Percentiles rank a stretch among this genome's conserved stretches.
phyloP scores from a whole-genome alignment of 2,888 invertebrate species.

The Gnatocerus cornutus region DNA sequence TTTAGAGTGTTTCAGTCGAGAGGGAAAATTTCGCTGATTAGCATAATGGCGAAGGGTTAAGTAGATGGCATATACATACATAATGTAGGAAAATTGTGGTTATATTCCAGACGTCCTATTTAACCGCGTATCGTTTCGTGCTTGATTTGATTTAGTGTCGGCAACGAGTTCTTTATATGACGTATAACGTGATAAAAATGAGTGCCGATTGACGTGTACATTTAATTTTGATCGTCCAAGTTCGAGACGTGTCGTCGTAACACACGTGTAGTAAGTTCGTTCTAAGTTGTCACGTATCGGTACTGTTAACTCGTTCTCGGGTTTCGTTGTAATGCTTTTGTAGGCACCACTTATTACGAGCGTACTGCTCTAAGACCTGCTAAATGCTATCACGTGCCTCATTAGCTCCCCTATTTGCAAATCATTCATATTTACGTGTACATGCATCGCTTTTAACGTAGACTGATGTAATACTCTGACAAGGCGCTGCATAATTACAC shows the following conservation, averaged over 20 bases:
- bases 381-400: slow-evolving; percentile 51
- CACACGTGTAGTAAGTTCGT: slow-evolving; percentile 37
- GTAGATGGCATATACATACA: background rate
- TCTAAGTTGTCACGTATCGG: slow-evolving; percentile 48
- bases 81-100: background rate
- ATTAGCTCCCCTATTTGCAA: slow-evolving; percentile 50
- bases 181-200: slow-evolving; percentile 11
- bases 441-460: slow-evolving; percentile 46
- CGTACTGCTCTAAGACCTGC: slow-evolving; percentile 48
- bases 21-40: background rate
- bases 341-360: slow-evolving; percentile 39
- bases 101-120: background rate
- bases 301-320: slow-evolving; percentile 45
- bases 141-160: background rate
- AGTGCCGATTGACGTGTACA: slow-evolving; percentile 22
- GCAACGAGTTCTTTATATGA: slow-evolving; percentile 4
- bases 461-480: slow-evolving; percentile 46
- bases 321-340: slow-evolving; percentile 46
- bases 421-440: slow-evolving; percentile 51
- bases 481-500: slow-evolving; percentile 46
- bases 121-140: background rate
- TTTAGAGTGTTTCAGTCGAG: background rate
- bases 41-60: background rate
- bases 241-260: slow-evolving; percentile 18
- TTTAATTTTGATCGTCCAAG: slow-evolving; percentile 27